Conservation (phyloP, 1,140 invertebrate species). For the Pseudomyrmex pallidus region DNA sequence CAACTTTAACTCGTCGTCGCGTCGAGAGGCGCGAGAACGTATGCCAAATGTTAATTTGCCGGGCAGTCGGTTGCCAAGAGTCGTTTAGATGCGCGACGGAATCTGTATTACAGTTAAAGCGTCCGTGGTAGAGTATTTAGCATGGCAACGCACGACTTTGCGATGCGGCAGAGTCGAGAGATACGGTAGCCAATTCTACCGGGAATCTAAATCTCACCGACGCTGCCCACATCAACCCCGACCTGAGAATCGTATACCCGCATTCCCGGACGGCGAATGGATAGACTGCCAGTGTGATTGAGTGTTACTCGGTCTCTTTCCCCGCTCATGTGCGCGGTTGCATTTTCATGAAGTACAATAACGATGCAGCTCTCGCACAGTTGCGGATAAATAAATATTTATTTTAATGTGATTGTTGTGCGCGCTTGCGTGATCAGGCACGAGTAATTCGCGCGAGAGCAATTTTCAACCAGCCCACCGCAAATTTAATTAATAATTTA, state of each 20-base stretch:
- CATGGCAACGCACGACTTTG: background rate
- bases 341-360: slow-evolving; percentile 3
- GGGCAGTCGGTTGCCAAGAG: background rate
- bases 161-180: background rate
- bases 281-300: slow-evolving; percentile 66
- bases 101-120: slow-evolving; percentile 62
- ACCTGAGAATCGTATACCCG: slow-evolving; percentile 63
- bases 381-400: slow-evolving; percentile 41
- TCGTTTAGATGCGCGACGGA: slow-evolving; percentile 36
- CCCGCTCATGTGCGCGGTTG: slow-evolving; percentile 24
- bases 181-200: slow-evolving; percentile 62
- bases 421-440: slow-evolving; percentile 18
- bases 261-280: slow-evolving; percentile 65
- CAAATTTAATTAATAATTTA: background rate
- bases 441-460: background rate
- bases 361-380: background rate
- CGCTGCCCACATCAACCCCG: slow-evolving; percentile 47
- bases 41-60: slow-evolving; percentile 7
- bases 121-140: slow-evolving; percentile 29
- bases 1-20: background rate
- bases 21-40: background rate
- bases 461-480: background rate
- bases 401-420: background rate
- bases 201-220: slow-evolving; percentile 69
- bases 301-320: slow-evolving; percentile 38